Evolutionary conservation across 2,113 vertebrate genomes (phyloP).

Genomic region (Bufo bufo): DNA sequence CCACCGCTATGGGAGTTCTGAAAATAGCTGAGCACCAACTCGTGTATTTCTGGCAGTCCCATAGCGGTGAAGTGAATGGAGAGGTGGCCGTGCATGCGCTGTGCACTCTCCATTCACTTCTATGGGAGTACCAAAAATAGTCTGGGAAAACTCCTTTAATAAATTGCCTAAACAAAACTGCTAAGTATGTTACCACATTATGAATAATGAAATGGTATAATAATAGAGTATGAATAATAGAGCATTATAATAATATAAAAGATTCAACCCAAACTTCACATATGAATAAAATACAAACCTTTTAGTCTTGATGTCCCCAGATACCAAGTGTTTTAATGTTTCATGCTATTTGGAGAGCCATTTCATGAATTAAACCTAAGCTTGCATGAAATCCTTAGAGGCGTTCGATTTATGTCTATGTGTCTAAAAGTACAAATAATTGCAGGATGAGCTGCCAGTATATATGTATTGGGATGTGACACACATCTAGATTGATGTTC

Average conservation of each 20-base stretch:
- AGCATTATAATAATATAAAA: conserved; percentile 5
- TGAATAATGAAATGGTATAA: conserved; percentile 9
- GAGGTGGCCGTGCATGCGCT: too few relatives aligned
- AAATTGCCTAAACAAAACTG: background rate
- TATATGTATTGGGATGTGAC: background rate
- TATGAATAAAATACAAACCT: conserved; percentile 23
- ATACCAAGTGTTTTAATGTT: background rate
- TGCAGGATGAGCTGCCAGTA: background rate
- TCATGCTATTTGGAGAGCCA: background rate
- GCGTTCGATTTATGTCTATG: background rate
- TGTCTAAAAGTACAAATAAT: background rate
- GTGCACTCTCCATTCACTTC: too few relatives aligned
- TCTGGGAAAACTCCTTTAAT: background rate
- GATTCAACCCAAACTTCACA: background rate
- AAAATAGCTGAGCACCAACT: too few relatives aligned
- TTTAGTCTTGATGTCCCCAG: conserved; percentile 21
- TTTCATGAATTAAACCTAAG: background rate
- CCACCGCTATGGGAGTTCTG: too few relatives aligned
- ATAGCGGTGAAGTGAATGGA: too few relatives aligned
- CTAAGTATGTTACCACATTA: background rate
- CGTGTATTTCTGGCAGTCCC: too few relatives aligned
- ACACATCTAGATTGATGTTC: background rate
- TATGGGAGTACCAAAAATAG: too few relatives aligned
- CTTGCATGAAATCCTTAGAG: background rate
- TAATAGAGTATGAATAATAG: background rate